A percentile compares a stretch with the other conserved stretches of the same genome.
Conservation (phyloP, 2,797 vertebrate genomes). For the Phalloptychus januarius region DNA sequence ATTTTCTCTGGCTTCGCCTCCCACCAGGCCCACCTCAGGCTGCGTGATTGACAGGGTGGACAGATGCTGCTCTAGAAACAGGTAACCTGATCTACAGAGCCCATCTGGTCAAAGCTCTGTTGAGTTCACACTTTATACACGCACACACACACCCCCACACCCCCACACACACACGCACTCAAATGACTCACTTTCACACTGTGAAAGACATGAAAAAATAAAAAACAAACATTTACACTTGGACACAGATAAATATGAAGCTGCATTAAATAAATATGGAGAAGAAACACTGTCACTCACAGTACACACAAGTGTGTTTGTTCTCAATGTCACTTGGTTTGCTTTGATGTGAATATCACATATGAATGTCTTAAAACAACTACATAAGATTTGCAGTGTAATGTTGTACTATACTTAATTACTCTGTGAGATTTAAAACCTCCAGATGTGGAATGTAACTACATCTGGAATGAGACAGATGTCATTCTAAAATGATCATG, state of each 20-base stretch:
- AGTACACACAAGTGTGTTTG: constrained; percentile 35
- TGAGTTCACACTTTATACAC: constrained; percentile 67
- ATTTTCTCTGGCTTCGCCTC: constrained; percentile 8
- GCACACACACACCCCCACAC: constrained; percentile 4
- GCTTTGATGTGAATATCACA: neutral
- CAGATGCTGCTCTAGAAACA: constrained; percentile 75
- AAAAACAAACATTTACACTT: constrained; percentile 13
- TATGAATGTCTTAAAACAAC: neutral
- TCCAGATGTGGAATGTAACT: neutral
- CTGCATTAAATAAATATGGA: constrained; percentile 65
- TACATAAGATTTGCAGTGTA: neutral
- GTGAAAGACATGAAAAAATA: constrained; percentile 33
- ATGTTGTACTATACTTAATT: neutral
- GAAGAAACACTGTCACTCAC: constrained; percentile 55
- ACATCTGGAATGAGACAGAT: neutral
- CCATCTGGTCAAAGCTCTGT: constrained; percentile 75
- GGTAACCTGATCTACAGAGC: constrained; percentile 73
- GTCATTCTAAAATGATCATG: neutral
- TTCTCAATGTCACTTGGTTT: neutral
- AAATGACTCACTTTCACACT: constrained; percentile 25
- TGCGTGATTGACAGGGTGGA: constrained; percentile 71
- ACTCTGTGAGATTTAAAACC: neutral
- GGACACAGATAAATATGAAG: constrained; percentile 47
- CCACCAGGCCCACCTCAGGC: constrained; percentile 7
- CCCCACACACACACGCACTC: constrained; percentile 37